Conservation (phyloP, 2,113 vertebrate species). For the Brachyistius frenatus region DNA sequence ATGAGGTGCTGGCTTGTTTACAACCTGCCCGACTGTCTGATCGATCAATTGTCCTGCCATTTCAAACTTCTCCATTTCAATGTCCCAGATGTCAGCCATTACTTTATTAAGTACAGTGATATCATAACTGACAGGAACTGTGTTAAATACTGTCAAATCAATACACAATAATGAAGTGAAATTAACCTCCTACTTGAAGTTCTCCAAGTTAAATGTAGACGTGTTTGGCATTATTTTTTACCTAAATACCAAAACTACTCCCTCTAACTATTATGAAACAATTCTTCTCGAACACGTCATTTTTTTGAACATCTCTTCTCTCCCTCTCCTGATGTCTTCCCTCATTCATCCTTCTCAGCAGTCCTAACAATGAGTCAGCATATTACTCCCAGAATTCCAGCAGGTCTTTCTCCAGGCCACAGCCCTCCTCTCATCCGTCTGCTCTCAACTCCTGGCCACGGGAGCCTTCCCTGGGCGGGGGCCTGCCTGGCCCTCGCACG, state of each 20-base stretch:
- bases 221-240: background rate
- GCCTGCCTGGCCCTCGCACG: conserved; percentile 80
- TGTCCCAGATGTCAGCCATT: no score
- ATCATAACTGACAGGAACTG: no score
- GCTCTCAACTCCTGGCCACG: conserved; percentile 71
- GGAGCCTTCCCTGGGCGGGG: conserved; percentile 73
- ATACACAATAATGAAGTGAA: background rate
- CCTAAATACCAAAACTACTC: background rate
- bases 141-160: no score
- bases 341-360: conserved; percentile 25
- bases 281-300: conserved; percentile 17
- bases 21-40: no score
- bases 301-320: conserved; percentile 6
- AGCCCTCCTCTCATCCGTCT: conserved; percentile 65
- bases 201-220: background rate
- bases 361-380: conserved; percentile 70
- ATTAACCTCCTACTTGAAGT: background rate
- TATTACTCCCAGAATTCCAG: conserved; percentile 68
- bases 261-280: background rate
- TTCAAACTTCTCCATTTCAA: no score
- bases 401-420: conserved; percentile 62
- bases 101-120: no score
- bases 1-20: no score
- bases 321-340: conserved; percentile 23
- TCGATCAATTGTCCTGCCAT: no score